Evolutionary conservation across 2,888 invertebrate species (phyloP).

Genomic region (Cyclophora punctaria): DNA sequence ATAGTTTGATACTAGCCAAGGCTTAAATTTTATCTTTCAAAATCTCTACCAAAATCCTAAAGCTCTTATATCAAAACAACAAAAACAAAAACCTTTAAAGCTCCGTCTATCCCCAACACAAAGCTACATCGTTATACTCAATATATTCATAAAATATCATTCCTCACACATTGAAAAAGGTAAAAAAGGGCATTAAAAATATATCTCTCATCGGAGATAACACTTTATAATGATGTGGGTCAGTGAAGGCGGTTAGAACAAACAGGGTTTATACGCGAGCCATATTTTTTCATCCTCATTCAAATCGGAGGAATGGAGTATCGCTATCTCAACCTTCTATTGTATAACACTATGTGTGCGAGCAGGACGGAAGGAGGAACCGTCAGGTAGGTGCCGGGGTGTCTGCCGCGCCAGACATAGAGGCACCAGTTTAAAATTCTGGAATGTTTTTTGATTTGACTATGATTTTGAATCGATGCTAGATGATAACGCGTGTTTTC

Average conservation of each 20-base stretch:
- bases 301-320: conserved; percentile 28
- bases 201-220: conserved; percentile 69
- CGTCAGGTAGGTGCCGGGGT: conserved; percentile 65
- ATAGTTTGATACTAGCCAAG: no score
- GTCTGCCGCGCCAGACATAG: conserved; percentile 63
- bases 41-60: no score
- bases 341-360: conserved; percentile 4
- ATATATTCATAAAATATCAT: conserved; percentile 69
- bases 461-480: conserved; percentile 24
- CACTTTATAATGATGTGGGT: conserved; percentile 72
- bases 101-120: no score
- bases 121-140: conserved; percentile 50
- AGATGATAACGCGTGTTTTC: conserved; percentile 7
- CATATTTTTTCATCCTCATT: conserved; percentile 37
- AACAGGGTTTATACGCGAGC: conserved; percentile 39
- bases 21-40: no score
- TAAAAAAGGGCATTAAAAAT: conserved; percentile 60
- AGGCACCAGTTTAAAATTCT: conserved; percentile 55
- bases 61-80: no score
- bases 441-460: conserved; percentile 27
- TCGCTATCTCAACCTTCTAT: conserved; percentile 17
- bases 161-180: conserved; percentile 58
- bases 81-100: not conserved
- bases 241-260: conserved; percentile 71
- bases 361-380: conserved; percentile 43